A percentile compares a stretch with the other conserved stretches of the same genome.
Conservation (phyloP, 2,797 vertebrate species). For the Xenentodon cancila region DNA sequence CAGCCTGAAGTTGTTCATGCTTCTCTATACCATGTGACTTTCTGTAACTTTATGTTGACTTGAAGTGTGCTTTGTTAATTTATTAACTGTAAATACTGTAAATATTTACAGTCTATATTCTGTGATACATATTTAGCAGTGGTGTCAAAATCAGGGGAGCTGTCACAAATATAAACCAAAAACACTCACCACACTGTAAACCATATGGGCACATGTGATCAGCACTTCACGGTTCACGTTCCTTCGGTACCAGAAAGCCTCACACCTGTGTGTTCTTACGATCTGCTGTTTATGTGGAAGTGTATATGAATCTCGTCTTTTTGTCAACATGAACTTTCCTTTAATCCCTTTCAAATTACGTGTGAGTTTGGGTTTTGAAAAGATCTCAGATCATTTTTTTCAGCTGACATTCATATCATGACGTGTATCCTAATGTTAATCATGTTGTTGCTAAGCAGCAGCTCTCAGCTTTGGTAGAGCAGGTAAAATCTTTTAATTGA, state of each 20-base stretch:
- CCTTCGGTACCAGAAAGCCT: constrained; percentile 53
- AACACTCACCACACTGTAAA: constrained; percentile 64
- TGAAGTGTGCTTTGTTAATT: constrained; percentile 30
- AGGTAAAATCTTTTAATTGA: not conserved
- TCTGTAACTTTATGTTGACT: constrained; percentile 5
- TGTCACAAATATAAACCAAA: constrained; percentile 52
- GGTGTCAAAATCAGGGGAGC: constrained; percentile 9
- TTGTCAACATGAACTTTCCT: constrained; percentile 9
- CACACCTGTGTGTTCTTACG: constrained; percentile 45
- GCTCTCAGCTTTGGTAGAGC: constrained; percentile 2
- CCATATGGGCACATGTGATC: constrained; percentile 48
- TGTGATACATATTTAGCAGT: not conserved
- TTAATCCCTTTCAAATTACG: constrained; percentile 16
- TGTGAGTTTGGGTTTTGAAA: constrained; percentile 36
- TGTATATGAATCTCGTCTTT: constrained; percentile 44
- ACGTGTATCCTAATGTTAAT: constrained; percentile 24
- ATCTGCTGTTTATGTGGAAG: constrained; percentile 44
- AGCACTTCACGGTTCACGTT: constrained; percentile 62
- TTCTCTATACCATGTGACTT: constrained; percentile 5
- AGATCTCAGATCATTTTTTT: constrained; percentile 27
- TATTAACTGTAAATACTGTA: constrained; percentile 48
- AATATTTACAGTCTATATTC: no score
- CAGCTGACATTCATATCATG: constrained; percentile 18
- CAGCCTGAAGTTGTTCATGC: constrained; percentile 2
- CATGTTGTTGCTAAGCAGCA: constrained; percentile 2